Evolutionary conservation across 2,888 invertebrate species (phyloP).

Genomic region (Nomada flava): DNA sequence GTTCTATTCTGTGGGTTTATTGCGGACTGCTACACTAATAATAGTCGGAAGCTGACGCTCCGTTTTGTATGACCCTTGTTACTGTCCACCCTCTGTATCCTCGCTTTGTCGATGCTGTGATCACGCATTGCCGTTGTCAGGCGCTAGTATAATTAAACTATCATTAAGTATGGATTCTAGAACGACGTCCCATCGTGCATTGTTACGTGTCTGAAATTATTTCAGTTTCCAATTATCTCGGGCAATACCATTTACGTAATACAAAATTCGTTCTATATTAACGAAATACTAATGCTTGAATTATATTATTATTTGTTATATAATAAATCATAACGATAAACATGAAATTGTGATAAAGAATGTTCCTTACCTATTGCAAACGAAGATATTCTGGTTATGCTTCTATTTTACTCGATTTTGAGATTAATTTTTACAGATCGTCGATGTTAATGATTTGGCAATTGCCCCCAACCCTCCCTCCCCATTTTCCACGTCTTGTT

Average conservation of each 20-base stretch:
- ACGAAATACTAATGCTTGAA: too few species aligned
- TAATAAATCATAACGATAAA: too few species aligned
- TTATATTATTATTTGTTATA: too few species aligned
- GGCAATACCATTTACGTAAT: too few species aligned
- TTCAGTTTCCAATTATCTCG: not conserved
- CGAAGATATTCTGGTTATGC: not conserved
- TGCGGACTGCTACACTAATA: conserved; percentile 48
- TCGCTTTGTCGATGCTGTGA: conserved; percentile 33
- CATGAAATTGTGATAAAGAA: not conserved
- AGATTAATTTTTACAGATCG: not conserved
- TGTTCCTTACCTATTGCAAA: too few species aligned
- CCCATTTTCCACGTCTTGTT: conserved; percentile 10
- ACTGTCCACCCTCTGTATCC: conserved; percentile 15
- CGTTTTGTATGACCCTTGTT: conserved; percentile 49
- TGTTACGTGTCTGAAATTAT: not conserved
- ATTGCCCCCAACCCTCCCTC: conserved; percentile 2
- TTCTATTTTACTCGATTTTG: not conserved
- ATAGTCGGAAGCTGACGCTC: conserved; percentile 61
- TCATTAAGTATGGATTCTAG: conserved; percentile 12
- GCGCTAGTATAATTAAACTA: conserved; percentile 17
- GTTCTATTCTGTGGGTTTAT: conserved; percentile 51
- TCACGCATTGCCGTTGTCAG: conserved; percentile 32
- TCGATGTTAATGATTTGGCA: conserved; percentile 37
- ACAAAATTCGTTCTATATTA: too few species aligned
- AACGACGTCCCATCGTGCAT: not conserved